Base-by-base conservation (phyloP, 2,888 invertebrate species). In the Resseliella maxima region DNA sequence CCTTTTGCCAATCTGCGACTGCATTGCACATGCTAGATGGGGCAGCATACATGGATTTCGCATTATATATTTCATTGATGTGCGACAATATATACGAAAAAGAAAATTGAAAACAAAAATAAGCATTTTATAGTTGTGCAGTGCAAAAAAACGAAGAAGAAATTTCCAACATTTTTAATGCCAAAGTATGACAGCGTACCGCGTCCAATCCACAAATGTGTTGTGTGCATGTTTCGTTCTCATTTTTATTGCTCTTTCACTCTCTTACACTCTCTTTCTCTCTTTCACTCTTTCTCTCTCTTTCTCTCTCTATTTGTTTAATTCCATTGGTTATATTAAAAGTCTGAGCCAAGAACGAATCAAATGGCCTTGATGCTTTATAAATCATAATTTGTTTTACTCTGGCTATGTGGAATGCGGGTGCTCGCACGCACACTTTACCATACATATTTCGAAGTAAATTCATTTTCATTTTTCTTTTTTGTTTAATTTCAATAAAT, bases 401-500 rank as follows among this genome's bases (percentile, higher is more conserved):
- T 59, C 59, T 3, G 59, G n/a, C 27, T 24, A 12, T 2, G 21
- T 50, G 18, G 72, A 72, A 35, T 72, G 72, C 31, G 5, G 1
- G 31, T n/a, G n/a, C 31, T 31, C 72, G 72, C 72, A 72, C 72
- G 72, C 72, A 72, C 31, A 72, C 1, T 18, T 3, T 35, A 31
- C 72, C 31, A 3, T 6, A 18, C 18, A n/a, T 35, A 31, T 31
- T 72, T 27, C 72, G 15, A 8, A 31, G 31, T 12, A 31, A 72
- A 31, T 15, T 10, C 31, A 59, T 59, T 59, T 50, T 41, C 41
- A 41, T 41, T 41, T 41, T 12, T 5, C 12, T 41, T 12, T 50
- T 15, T 12, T 72, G 31, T 72, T 72, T 72, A 72, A 72, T 72
- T 72, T 72, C 72, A 31, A 72, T 72, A 72, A 72, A 72, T 72